These are phyloP conservation scores for Zootermopsis nevadensis DNA, from an alignment of 2,888 invertebrate genomes.

Conservation along the genomic window DNA sequence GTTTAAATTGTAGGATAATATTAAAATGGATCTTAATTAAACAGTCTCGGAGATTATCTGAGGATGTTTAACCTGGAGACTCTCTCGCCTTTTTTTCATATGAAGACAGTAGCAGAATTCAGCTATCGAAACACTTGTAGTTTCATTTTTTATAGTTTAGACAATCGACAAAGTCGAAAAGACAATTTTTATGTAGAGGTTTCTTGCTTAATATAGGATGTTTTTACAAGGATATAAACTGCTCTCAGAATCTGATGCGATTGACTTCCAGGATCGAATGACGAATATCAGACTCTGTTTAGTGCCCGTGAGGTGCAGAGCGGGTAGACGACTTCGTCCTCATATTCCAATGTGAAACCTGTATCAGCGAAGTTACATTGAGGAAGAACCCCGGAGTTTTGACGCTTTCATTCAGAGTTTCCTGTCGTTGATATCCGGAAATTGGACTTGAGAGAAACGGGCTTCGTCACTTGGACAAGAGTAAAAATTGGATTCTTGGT, in stretches of 20 bases:
- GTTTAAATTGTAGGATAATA: too few species aligned
- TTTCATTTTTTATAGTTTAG: too few species aligned
- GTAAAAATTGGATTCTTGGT: slow-evolving; percentile 44
- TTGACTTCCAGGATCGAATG: background rate
- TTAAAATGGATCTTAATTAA: too few species aligned
- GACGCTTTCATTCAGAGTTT: slow-evolving; percentile 14
- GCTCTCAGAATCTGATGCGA: background rate
- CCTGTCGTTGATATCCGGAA: slow-evolving; percentile 42
- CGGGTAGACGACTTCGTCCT: background rate
- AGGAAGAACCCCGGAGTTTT: background rate
- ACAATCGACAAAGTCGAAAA: too few species aligned
- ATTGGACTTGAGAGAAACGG: slow-evolving; percentile 45
- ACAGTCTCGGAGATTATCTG: too few species aligned
- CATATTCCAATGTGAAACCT: background rate
- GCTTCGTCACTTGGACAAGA: slow-evolving; percentile 48
- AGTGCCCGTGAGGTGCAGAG: background rate
- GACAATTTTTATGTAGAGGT: too few species aligned
- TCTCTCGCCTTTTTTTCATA: too few species aligned
- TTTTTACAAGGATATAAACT: too few species aligned
- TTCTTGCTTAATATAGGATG: too few species aligned
- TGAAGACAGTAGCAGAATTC: too few species aligned
- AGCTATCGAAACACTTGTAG: too few species aligned
- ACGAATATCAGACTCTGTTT: background rate
- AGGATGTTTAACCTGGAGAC: too few species aligned
- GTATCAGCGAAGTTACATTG: slow-evolving; percentile 5